Evolutionary conservation across 2,113 vertebrate genomes (phyloP), one percentile per base, ranked within the genome.

Genomic region (Daboia siamensis): DNA sequence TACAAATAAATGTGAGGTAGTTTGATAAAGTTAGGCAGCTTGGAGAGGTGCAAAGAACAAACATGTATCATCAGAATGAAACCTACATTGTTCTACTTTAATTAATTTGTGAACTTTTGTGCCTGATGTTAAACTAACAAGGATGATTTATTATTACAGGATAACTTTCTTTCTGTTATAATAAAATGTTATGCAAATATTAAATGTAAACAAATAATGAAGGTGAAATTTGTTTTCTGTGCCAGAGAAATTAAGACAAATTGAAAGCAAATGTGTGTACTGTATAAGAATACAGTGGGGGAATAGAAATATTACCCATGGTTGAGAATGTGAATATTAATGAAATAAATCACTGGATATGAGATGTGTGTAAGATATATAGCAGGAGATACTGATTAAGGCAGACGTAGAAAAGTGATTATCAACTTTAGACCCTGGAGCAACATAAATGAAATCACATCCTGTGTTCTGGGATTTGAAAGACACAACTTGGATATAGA

Each of bases 401-500:
- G 96, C 96, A 98, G 96, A 98, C 97, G 97, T 94, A 96, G 96
- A 97, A 96, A 97, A 97, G 97, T 97, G 1, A 97, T 98, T 96
- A 97, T 96, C 97, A 97, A 93, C 97, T 97, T 97, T 95, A 97
- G 97, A 96, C 93, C 97, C 96, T 94, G 97, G 97, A 98, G 97
- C 97, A 97, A 96, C 94, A 64, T 91, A 95, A 97, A 95, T 96
- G 95, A 97, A 97, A 97, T 97, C 96, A 96, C 93, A 96, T 97
- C 95, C 91, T 96, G 97, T 97, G 97, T 96, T 97, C 95, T 96
- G 97, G 97, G 97, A 98, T 98, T 98, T 97, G 97, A 97, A 97
- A 95, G 84, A 94, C 93, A 95, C 95, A 97, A 96, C 95, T 97
- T 96, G 93, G 95, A 97, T 91, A 96, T 94, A 97, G 97, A 97